Conservation (phyloP, 2,113 vertebrate species). For the Buteo buteo region DNA sequence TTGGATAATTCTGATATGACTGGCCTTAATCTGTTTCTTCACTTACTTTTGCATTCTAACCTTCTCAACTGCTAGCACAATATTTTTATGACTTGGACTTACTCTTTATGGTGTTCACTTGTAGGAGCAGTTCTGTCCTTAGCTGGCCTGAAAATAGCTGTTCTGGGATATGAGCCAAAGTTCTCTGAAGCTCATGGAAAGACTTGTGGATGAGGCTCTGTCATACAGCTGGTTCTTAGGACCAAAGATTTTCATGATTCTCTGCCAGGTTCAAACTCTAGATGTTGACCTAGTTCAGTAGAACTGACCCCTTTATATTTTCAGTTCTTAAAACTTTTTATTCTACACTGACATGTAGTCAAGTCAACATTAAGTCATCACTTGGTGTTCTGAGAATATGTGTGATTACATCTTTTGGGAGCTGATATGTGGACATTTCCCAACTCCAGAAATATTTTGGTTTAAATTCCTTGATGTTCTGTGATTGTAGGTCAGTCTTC, state of each 20-base stretch:
- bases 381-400: background rate
- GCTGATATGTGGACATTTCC: background rate
- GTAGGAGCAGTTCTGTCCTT: background rate
- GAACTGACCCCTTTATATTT: background rate
- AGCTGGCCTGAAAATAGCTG: conserved; percentile 14
- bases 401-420: background rate
- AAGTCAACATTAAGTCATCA: background rate
- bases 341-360: background rate
- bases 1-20: background rate
- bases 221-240: background rate
- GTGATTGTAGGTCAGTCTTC: background rate
- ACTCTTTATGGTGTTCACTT: background rate
- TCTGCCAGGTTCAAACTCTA: background rate
- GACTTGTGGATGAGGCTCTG: background rate
- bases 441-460: background rate
- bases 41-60: background rate
- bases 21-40: background rate
- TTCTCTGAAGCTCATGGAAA: background rate
- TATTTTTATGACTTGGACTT: conserved; percentile 28
- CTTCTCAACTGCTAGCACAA: background rate
- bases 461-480: background rate
- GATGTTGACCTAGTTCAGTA: background rate
- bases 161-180: background rate
- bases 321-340: background rate
- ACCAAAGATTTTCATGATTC: background rate